Percentiles rank a stretch among this genome's conserved stretches.
These are phyloP conservation scores for Typhlichthys subterraneus DNA, from an alignment of 2,797 vertebrate species.

Conservation along the genomic window DNA sequence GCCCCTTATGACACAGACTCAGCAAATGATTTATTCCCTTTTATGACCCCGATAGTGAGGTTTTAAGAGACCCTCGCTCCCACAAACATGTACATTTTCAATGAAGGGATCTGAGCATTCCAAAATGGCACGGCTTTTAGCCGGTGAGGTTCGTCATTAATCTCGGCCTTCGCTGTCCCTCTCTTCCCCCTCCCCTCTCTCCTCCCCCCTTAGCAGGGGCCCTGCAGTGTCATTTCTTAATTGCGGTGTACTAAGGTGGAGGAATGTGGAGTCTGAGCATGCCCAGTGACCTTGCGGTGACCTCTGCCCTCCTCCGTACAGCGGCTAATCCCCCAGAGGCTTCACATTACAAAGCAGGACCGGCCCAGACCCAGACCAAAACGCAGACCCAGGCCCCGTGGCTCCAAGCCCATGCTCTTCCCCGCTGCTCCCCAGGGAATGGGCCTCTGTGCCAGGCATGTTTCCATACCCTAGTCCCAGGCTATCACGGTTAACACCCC, in stretches of 20 bases:
- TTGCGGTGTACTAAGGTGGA: conserved; percentile 79
- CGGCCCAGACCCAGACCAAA: conserved; percentile 55
- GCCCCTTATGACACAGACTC: conserved; percentile 55
- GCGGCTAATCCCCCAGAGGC: conserved; percentile 79
- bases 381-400: conserved; percentile 62
- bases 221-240: conserved; percentile 82
- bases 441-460: conserved; percentile 52
- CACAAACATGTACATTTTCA: conserved; percentile 78
- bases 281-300: conserved; percentile 78
- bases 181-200: conserved; percentile 25
- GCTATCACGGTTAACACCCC: conserved; percentile 35
- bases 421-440: conserved; percentile 62
- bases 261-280: conserved; percentile 78
- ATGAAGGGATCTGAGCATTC: conserved; percentile 67
- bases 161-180: conserved; percentile 65
- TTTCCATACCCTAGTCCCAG: conserved; percentile 66
- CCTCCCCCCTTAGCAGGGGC: conserved; percentile 55
- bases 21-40: conserved; percentile 70
- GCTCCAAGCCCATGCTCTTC: conserved; percentile 63
- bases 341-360: conserved; percentile 82
- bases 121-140: conserved; percentile 71
- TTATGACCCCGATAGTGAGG: conserved; percentile 74
- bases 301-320: conserved; percentile 77
- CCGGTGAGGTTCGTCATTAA: conserved; percentile 72
- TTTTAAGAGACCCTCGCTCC: conserved; percentile 73